Base-by-base conservation (phyloP, 2,113 vertebrate species). In the Amblyornis subalaris region DNA sequence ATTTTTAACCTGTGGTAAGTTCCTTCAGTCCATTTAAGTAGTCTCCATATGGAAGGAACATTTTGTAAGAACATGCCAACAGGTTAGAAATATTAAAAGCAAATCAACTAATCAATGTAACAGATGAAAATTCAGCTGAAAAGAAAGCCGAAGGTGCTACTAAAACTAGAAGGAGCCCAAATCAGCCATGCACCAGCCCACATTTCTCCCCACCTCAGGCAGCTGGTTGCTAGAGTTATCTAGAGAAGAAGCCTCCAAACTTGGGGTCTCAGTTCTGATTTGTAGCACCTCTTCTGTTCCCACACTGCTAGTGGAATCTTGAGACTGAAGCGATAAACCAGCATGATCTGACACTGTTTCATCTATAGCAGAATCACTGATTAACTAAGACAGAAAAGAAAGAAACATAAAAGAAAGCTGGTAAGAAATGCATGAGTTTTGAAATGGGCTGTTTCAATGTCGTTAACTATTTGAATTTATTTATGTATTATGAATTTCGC, bases 141-240 rank as follows among this genome's bases (percentile, higher is more conserved):
- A 95, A 97, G 96, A 94, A 93, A 96, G 95, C 82, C 88, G 38
- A 91, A 96, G 94, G 74, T 80, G 55, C 45, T 74, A 76, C 42
- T 80, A 69, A 94, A 77, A 96, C 97, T 99, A 99, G 93, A 98
- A 98, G 96, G 98, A 98, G 93, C 98, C 98, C 93, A 97, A 93
- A 98, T 98, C 97, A 97, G 98, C 97, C 98, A 98, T 98, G 98
- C 98, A 98, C 98, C 98, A 99, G 97, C 98, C 98, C 97, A 97
- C 97, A 97, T 98, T 97, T 94, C 97, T 98, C 98, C 99, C 99
- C 99, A 99, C 99, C 99, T 99, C 99, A 99, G 99, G 99, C 99
- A 99, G 98, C 99, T 98, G 99, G 98, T 98, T 98, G 98, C 98
- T 98, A 99, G 98, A 97, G 97, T 98, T 99, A 98, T 99, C 99